Conservation (phyloP, 2,797 vertebrate species). For the Pipistrellus pygmaeus region DNA sequence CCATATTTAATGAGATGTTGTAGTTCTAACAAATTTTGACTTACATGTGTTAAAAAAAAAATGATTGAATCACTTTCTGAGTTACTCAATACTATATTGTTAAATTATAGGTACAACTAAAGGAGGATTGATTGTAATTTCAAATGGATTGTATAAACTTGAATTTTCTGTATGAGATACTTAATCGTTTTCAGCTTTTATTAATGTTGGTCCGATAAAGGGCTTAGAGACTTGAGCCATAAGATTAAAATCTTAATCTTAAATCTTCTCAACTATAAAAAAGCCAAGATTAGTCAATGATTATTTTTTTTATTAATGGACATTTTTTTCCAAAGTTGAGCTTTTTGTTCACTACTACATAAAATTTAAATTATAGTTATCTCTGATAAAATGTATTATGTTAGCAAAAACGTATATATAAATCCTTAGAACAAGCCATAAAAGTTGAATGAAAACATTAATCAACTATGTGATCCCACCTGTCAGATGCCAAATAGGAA, state of each 20-base stretch:
- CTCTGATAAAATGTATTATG: neutral
- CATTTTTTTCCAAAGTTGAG: neutral
- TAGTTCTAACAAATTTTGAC: neutral
- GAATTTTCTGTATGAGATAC: neutral
- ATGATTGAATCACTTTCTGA: neutral
- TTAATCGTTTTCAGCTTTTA: neutral
- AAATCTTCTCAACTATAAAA: conserved; percentile 36
- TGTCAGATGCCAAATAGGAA: neutral
- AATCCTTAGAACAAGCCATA: neutral
- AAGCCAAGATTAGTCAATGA: conserved; percentile 11
- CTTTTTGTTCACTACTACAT: neutral
- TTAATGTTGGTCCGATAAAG: neutral
- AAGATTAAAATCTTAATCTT: conserved; percentile 52
- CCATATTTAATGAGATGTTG: neutral
- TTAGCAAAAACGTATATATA: neutral
- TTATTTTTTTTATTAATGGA: neutral
- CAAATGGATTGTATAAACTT: conserved; percentile 56
- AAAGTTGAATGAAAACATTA: neutral
- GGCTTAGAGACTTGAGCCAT: neutral
- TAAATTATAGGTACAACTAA: neutral
- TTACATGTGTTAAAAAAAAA: neutral
- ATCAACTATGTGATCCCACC: neutral
- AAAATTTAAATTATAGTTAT: neutral
- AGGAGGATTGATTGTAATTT: neutral
- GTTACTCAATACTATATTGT: neutral